Evolutionary conservation across 1,140 invertebrate species (phyloP).

Genomic region (Drosophila kikkawai): DNA sequence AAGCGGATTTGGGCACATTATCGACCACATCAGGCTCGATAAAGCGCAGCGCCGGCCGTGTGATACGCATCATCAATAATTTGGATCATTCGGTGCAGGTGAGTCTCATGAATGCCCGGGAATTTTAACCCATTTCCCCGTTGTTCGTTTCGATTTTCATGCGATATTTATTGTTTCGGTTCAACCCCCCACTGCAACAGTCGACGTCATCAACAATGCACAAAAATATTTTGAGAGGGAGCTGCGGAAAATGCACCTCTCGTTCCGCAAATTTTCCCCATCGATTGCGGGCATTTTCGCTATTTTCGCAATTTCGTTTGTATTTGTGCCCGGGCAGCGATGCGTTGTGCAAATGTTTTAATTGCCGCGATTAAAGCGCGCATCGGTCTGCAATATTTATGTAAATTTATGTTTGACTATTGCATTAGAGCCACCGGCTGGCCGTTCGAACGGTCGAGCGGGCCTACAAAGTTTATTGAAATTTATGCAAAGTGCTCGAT

Average conservation of each 20-base stretch:
- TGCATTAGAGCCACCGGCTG: slow-evolving; percentile 42
- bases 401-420: slow-evolving; percentile 60
- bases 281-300: slow-evolving; percentile 39
- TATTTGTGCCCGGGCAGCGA: slow-evolving; percentile 46
- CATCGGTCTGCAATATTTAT: slow-evolving; percentile 49
- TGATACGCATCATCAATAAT: slow-evolving; percentile 96
- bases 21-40: slow-evolving; percentile 87
- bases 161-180: slow-evolving; percentile 60
- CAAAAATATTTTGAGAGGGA: slow-evolving; percentile 43
- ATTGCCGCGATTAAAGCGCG: slow-evolving; percentile 59
- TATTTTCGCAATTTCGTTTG: slow-evolving; percentile 45
- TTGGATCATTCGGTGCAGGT: slow-evolving; percentile 96
- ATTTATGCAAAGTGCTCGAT: slow-evolving; percentile 47
- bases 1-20: slow-evolving; percentile 89
- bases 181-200: background rate
- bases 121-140: slow-evolving; percentile 1
- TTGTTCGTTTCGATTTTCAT: slow-evolving; percentile 5
- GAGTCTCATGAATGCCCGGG: slow-evolving; percentile 45
- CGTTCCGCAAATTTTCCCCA: slow-evolving; percentile 28
- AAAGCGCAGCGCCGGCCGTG: slow-evolving; percentile 92
- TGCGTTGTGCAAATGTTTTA: slow-evolving; percentile 62
- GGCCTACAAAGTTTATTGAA: slow-evolving; percentile 38
- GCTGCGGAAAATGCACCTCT: slow-evolving; percentile 30
- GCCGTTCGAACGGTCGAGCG: background rate
- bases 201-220: slow-evolving; percentile 50